Conservation (phyloP, 2,113 vertebrate species). For the Mesocricetus auratus region DNA sequence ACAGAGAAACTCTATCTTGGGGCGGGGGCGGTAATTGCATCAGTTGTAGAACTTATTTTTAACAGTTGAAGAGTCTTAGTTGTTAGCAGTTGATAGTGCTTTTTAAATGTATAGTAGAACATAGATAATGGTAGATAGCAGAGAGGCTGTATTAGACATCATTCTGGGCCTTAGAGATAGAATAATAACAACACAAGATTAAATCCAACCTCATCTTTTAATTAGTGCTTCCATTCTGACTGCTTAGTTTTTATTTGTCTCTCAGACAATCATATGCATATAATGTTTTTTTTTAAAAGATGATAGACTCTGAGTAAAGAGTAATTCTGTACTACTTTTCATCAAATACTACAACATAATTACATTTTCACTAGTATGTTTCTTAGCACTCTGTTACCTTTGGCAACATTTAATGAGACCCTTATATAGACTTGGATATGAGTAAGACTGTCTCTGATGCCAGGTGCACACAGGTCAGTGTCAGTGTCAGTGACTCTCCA, state of each 20-base stretch:
- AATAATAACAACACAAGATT: fast-evolving
- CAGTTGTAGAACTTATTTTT: neutral
- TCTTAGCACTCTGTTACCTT: fast-evolving
- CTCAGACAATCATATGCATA: fast-evolving
- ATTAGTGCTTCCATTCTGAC: neutral
- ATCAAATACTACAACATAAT: fast-evolving
- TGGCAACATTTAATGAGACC: fast-evolving
- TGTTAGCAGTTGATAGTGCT: neutral
- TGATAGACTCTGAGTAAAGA: fast-evolving
- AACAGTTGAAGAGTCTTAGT: neutral
- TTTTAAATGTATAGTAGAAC: neutral
- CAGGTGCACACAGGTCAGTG: neutral
- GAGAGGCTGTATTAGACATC: neutral
- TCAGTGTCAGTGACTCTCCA: neutral
- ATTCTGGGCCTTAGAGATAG: neutral
- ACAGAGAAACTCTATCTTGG: neutral
- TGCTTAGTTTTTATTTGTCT: neutral
- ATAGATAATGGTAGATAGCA: neutral
- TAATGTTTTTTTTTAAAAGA: neutral
- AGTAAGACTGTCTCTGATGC: fast-evolving
- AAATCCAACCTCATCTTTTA: fast-evolving
- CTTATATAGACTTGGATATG: neutral
- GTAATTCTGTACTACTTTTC: neutral
- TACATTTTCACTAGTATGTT: fast-evolving
- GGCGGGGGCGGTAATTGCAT: neutral